Evolutionary conservation across 2,113 vertebrate genomes (phyloP).

Genomic region (Raja brachyura): DNA sequence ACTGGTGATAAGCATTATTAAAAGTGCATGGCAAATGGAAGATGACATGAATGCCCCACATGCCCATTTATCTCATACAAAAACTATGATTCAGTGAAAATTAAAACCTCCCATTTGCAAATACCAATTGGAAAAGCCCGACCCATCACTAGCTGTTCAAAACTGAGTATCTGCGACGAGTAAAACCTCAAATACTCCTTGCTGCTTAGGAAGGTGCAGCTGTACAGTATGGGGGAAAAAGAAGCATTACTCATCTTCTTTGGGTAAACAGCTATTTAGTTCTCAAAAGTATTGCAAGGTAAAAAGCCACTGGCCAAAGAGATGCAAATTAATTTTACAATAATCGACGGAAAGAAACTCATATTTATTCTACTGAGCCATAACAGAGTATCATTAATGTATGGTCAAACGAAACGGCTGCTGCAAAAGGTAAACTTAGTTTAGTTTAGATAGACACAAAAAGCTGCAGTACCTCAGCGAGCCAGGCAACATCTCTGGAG

Average conservation of each 20-base stretch:
- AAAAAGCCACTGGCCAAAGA: conserved; percentile 43
- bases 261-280: conserved; percentile 42
- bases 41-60: conserved; percentile 14
- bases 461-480: too few species aligned
- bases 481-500: too few species aligned
- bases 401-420: neutral
- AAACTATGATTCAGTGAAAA: conserved; percentile 41
- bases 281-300: conserved; percentile 42
- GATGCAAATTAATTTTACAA: conserved; percentile 42
- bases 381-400: conserved; percentile 41
- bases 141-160: conserved; percentile 36
- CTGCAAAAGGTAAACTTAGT: neutral
- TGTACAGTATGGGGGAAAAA: conserved; percentile 41
- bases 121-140: conserved; percentile 37
- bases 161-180: conserved; percentile 13
- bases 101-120: conserved; percentile 38
- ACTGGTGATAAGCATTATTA: neutral
- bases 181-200: conserved; percentile 40
- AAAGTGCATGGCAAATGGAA: neutral
- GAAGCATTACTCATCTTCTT: conserved; percentile 39
- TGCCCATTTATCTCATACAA: conserved; percentile 40
- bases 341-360: conserved; percentile 44
- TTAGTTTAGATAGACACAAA: too few species aligned
- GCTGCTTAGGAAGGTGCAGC: conserved; percentile 37
- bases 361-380: conserved; percentile 41